phyloP scores from a whole-genome alignment of 2,888 invertebrate genomes.

The Halocaridina rubra region DNA sequence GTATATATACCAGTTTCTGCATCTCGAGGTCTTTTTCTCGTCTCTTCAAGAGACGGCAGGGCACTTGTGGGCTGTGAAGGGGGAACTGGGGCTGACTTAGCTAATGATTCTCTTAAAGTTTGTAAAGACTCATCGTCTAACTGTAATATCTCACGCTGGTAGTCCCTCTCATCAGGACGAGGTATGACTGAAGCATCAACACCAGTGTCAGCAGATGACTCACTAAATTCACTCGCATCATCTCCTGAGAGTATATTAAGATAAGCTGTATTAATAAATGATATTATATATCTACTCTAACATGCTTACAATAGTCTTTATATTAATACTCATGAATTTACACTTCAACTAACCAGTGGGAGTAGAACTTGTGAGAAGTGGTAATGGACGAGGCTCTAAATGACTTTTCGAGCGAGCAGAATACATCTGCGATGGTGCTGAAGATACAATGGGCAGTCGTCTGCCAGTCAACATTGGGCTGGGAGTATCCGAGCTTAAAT shows the following conservation, averaged over 20 bases:
- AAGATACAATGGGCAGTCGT: conserved; percentile 18
- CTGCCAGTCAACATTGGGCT: conserved; percentile 3
- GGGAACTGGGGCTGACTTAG: conserved; percentile 21
- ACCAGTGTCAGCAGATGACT: conserved; percentile 45
- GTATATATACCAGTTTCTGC: conserved; percentile 16
- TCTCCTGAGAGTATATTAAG: conserved; percentile 9
- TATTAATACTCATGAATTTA: too few species aligned
- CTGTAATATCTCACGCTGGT: conserved; percentile 43
- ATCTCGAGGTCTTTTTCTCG: conserved; percentile 47
- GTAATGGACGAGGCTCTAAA: conserved; percentile 27
- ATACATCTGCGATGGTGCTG: conserved; percentile 31
- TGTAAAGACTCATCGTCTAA: conserved; percentile 45
- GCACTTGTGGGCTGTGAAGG: conserved; percentile 10
- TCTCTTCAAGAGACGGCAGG: conserved; percentile 38
- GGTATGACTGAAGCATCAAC: conserved; percentile 47
- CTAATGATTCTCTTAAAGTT: conserved; percentile 30
- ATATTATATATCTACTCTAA: too few species aligned
- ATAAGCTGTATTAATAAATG: too few species aligned
- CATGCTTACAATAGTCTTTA: too few species aligned
- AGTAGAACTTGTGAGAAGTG: conserved; percentile 29
- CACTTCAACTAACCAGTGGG: conserved; percentile 11
- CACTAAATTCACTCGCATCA: conserved; percentile 50
- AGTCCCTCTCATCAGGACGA: conserved; percentile 47
- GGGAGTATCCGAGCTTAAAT: conserved; percentile 2
- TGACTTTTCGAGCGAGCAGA: conserved; percentile 35